These are phyloP conservation scores for Mayetiola destructor DNA, from an alignment of 2,888 invertebrate genomes.

Conservation along the genomic window DNA sequence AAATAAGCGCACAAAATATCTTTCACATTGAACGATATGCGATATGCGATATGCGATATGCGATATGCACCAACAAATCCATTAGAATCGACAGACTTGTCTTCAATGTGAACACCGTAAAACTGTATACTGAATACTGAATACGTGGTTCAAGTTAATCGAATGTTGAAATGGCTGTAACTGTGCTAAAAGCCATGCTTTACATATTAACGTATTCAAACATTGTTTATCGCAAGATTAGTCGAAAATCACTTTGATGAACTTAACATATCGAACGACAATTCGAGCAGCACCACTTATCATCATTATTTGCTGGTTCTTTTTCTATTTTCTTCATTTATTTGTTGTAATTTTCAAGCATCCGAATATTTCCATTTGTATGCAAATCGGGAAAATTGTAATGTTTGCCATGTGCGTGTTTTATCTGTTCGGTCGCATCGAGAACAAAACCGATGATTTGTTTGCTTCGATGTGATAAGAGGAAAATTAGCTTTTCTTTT, in stretches of 20 bases:
- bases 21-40: no score
- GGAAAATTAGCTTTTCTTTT: not conserved
- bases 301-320: no score
- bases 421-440: not conserved
- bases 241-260: conserved; percentile 1
- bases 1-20: no score
- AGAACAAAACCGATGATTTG: not conserved
- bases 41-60: no score
- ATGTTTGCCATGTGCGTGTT: not conserved
- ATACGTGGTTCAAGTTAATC: no score
- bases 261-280: not conserved
- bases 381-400: conserved; percentile 7
- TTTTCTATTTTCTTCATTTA: not conserved
- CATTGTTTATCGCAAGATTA: conserved; percentile 5
- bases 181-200: no score
- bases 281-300: not conserved
- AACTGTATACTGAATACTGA: no score
- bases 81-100: no score
- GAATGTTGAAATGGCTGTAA: no score
- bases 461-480: not conserved
- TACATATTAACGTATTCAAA: not conserved
- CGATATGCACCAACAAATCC: no score
- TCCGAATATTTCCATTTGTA: conserved; percentile 7
- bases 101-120: no score
- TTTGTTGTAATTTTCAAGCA: not conserved